phyloP scores from a whole-genome alignment of 2,113 vertebrate genomes.

The Malurus alboscapulatus region DNA sequence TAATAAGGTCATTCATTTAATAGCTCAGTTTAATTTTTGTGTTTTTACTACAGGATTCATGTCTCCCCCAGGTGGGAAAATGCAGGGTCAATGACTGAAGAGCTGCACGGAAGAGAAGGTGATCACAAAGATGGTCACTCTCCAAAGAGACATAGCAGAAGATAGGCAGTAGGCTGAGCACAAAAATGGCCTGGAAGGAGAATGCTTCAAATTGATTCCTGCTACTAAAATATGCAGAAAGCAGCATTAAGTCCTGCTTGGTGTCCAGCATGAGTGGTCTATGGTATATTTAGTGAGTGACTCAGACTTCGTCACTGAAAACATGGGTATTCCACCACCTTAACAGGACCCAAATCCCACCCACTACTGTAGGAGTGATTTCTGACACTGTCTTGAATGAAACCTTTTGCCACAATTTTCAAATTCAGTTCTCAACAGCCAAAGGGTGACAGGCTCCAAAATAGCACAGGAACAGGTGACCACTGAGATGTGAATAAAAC shows the following conservation, averaged over 20 bases:
- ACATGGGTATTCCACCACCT: not conserved
- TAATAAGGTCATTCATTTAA: not conserved
- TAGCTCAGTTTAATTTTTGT: not conserved
- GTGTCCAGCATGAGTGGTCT: not conserved
- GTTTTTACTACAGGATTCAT: not conserved
- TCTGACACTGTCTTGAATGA: not conserved
- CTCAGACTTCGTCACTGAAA: not conserved
- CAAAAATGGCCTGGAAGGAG: not conserved
- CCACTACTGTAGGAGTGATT: not conserved
- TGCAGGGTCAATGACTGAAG: not conserved
- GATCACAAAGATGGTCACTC: not conserved
- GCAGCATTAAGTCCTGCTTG: not conserved
- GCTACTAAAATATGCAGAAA: not conserved
- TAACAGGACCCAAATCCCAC: not conserved
- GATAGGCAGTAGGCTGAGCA: not conserved
- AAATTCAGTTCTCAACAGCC: not conserved
- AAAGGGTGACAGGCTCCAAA: not conserved
- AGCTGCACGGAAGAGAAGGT: not conserved
- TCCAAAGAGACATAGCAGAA: not conserved
- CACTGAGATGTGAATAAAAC: not conserved
- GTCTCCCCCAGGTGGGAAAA: not conserved
- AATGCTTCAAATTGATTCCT: not conserved
- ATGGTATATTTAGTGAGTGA: not conserved
- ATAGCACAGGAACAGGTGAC: not conserved
- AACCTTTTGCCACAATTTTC: not conserved